Base-by-base conservation (phyloP, 30 jellyfish, hydroid and myxozoan genomes). In the Cassiopea andromeda region DNA sequence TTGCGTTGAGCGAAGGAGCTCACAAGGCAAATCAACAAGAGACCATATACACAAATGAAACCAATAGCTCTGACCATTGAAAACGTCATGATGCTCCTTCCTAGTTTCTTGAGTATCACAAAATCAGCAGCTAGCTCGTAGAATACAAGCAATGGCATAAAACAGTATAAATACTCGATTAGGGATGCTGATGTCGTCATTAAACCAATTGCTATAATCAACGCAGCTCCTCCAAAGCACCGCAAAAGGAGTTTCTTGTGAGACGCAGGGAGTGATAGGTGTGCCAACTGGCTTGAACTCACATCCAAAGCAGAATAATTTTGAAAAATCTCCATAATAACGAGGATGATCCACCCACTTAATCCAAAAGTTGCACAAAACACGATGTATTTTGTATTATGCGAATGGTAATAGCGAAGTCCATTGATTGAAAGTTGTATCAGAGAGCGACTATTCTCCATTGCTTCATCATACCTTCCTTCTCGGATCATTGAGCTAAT, bases 341-440 rank as follows among this genome's bases (percentile, higher is more conserved):
- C 89, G n/a, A 57, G 75, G 8, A 78, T 18, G 70, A 94, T 87
- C 99, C 99, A 94, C 44, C 93, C 95, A 61, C 87, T 19, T 75
- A 94, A 91, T 6, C 98, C 98, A 64, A 70, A 7, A 19, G 92
- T 91, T 38, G 83, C 97, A 57, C 87, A 47, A 44, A 75, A 27
- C 44, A 92, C 94, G 7, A 94, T 70, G 70, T 85, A 87, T 5
- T 81, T 43, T 5, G 97, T 90, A 64, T 87, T 81, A 73, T 94
- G 94, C n/a, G 91, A 19, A 73, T 94, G 99, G 66, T 94, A 94
- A 72, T 90, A 94, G 60, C 93, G 92, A 27, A 94, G 71, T 14
- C 99, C 99, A 59, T 82, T 79, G 46, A 90, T 46, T 8, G 95
- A 19, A 14, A 48, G 4, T 14, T 74, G 61, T 60, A 94, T 90